Base-by-base conservation (phyloP, 2,797 vertebrate species). In the Sebastes iracundus region DNA sequence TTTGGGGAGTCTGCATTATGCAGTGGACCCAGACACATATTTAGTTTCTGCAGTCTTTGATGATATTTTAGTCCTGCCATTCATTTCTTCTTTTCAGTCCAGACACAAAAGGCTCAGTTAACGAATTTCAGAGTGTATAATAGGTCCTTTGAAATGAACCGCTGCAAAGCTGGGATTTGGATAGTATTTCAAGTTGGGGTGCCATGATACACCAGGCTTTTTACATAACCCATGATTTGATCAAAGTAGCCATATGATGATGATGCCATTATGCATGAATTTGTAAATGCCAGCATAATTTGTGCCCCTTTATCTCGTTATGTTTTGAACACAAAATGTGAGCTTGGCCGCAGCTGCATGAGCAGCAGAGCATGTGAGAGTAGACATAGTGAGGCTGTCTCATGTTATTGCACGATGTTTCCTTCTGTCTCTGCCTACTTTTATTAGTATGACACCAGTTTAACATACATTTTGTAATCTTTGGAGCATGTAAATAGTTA, bases 191-290 rank as follows among this genome's bases (percentile, higher is more conserved):
- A 73, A 22, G 38, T 73, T 66, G 5, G 59, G 56, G 38, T 71
- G 38, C 20, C 23, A 65, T 32, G 32, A 70, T 18, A 61, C 72
- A 35, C 27, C 2, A 11, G 6, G 46, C 33, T 63, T 86, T 55
- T 78, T 25, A 52, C 56, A 64, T 63, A 77, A 83, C 64, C 68
- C 49, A 38, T 69, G 62, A 88, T 88, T 85, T 87, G 74, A 90
- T 87, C 67, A 87, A 80, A 86, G 81, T 80, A 56, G 49, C 53
- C 23, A 76, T 77, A 72, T 53, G 49, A 53, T 10, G 49, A 72
- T 78, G 63, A 67, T 7, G 49, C 52, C 80, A 81, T 86, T 82
- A 61, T 35, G 69, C 65, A 55, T 78, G 70, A 25, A 75, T 82
- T 33, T 80, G 35, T 60, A 33, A 80, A 88, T 62, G 77, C 68